A percentile compares a stretch with the other conserved stretches of the same genome.
Evolutionary conservation across 2,797 vertebrate species (phyloP).

Genomic region (Oryzias dopingdopingensis): DNA sequence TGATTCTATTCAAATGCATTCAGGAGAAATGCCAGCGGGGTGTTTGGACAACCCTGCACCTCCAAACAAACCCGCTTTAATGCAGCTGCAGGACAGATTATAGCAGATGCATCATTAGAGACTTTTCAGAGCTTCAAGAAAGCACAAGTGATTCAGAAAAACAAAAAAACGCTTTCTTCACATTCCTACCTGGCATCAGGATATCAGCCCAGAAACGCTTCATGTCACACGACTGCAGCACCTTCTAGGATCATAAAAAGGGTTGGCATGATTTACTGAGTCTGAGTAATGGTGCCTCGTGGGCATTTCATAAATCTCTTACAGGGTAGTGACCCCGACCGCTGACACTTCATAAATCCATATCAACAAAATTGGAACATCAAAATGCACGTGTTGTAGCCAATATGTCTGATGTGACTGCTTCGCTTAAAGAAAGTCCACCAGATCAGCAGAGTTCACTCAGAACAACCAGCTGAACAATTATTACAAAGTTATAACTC

Average conservation of each 20-base stretch:
- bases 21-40: conserved; percentile 43
- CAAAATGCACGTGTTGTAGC: conserved; percentile 64
- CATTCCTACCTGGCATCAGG: conserved; percentile 13
- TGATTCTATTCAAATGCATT: conserved; percentile 25
- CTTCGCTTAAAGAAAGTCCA: conserved; percentile 66
- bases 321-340: conserved; percentile 73
- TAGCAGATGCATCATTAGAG: conserved; percentile 47
- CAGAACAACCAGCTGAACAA: conserved; percentile 63
- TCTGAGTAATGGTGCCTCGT: conserved; percentile 66
- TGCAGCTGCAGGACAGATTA: conserved; percentile 38
- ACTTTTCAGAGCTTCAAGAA: conserved; percentile 30
- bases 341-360: conserved; percentile 79
- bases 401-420: conserved; percentile 63
- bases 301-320: conserved; percentile 81
- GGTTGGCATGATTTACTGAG: conserved; percentile 74
- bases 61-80: conserved; percentile 32
- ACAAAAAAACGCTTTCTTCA: conserved; percentile 31
- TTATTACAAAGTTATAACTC: conserved; percentile 76
- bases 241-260: conserved; percentile 62
- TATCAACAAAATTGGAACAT: conserved; percentile 72
- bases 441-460: conserved; percentile 67
- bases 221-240: conserved; percentile 49
- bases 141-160: conserved; percentile 13
- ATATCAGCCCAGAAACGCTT: conserved; percentile 8
- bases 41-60: conserved; percentile 37